Conservation (phyloP, 1,140 invertebrate species). For the Panagrolaimus sp. region DNA sequence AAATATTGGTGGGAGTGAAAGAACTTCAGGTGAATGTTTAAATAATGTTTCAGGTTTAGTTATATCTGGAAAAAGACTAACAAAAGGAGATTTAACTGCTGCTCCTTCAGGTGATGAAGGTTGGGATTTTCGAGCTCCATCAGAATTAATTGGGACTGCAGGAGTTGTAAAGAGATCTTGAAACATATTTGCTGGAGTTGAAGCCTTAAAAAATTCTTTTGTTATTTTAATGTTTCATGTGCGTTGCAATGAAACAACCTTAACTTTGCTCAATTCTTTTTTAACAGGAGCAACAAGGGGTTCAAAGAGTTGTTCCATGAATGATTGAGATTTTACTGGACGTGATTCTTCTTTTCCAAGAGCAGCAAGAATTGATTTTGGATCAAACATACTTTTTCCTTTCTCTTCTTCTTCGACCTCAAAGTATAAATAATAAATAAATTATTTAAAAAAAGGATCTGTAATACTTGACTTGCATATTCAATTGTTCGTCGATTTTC, state of each 20-base stretch:
- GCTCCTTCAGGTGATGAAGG: background rate
- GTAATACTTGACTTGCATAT: background rate
- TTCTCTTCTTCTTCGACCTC: background rate
- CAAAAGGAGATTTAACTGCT: slow-evolving; percentile 1
- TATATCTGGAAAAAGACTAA: slow-evolving; percentile 15
- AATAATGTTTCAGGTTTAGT: slow-evolving; percentile 1
- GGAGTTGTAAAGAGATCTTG: slow-evolving; percentile 16
- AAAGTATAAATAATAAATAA: background rate
- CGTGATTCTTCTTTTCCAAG: background rate
- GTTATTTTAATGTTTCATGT: too few species aligned
- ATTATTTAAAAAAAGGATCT: background rate
- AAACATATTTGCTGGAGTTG: slow-evolving; percentile 11
- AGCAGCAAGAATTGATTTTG: slow-evolving; percentile 13
- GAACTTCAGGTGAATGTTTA: slow-evolving; percentile 9
- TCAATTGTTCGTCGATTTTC: background rate
- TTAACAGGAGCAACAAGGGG: slow-evolving; percentile 22
- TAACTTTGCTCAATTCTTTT: slow-evolving; percentile 18
- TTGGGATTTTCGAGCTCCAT: slow-evolving; percentile 6
- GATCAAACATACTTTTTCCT: slow-evolving; percentile 5
- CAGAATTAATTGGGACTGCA: slow-evolving; percentile 9
- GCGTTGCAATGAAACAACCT: background rate
- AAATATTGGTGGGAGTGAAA: background rate
- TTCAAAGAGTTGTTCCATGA: slow-evolving; percentile 25
- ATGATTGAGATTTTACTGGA: slow-evolving; percentile 8
- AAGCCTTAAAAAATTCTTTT: slow-evolving; percentile 11